Evolutionary conservation across 2,797 vertebrate genomes (phyloP), one percentile per base, ranked within the genome.

Genomic region (Oreochromis mossambicus): DNA sequence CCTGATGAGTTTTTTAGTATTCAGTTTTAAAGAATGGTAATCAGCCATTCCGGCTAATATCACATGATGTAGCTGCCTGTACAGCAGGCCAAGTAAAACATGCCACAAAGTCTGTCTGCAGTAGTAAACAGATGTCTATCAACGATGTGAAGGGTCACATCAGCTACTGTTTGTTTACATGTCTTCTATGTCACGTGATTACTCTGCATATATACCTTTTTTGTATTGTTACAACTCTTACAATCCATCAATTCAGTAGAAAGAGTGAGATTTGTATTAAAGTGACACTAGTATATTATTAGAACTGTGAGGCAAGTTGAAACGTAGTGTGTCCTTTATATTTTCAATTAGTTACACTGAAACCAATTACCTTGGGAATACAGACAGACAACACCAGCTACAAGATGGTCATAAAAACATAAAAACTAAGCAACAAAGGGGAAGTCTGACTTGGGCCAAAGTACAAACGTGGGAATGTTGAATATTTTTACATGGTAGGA

Each of bases 341-440:
- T 4, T 7, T 43, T 56, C 86, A 81, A 77, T 82, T 70, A 50
- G 70, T 58, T 77, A 56, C 17, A 75, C 51, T 43, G 46, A 55
- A 46, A 84, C 79, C 56, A 85, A 36, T 83, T 89, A 66, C 80
- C 78, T 76, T 88, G 81, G 90, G 82, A 92, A 91, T 52, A 82
- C 73, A 83, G 34, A n/a, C 32, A 36, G 32, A 63, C 48, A 34
- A 38, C 36, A 13, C 76, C 13, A 81, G 52, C 79, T 70, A 58
- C 77, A 52, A 68, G 50, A 29, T 77, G 58, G 79, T 87, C 88
- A 92, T 95, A 95, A 95, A 95, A 78, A 70, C 87, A 89, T 92
- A 86, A 90, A 87, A 89, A 26, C 29, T 19, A 52, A 55, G 63
- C 61, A 81, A 56, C 58, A 90, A 91, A 94, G 87, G 84, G 92